Conservation (phyloP, 2,888 invertebrate genomes). For the Flexamia atlantica region DNA sequence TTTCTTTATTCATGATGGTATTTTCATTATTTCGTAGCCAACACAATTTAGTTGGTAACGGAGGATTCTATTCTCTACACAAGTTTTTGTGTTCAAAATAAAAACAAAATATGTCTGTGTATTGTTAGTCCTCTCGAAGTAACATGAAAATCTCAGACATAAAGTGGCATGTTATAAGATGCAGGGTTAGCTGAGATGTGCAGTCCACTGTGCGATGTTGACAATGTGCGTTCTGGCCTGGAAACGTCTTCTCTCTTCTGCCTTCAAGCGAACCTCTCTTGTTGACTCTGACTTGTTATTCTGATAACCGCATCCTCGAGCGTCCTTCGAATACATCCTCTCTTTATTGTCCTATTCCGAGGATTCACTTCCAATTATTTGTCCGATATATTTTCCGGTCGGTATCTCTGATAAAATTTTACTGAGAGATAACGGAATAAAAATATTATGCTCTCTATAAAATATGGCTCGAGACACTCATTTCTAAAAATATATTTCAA, state of each 20-base stretch:
- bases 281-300: constrained; percentile 46
- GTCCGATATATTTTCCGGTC: neutral
- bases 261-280: neutral
- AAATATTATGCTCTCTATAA: too few relatives aligned
- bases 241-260: constrained; percentile 7
- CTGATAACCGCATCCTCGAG: constrained; percentile 27
- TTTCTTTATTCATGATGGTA: too few relatives aligned
- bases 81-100: neutral
- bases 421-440: too few relatives aligned
- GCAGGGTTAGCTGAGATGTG: neutral
- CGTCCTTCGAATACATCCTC: neutral
- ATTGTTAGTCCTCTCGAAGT: neutral
- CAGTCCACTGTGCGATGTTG: constrained; percentile 37
- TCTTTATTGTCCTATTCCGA: neutral
- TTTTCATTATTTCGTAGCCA: too few relatives aligned
- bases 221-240: constrained; percentile 48
- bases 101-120: neutral
- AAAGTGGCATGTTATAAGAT: constrained; percentile 25
- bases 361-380: neutral
- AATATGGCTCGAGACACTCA: neutral
- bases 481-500: neutral
- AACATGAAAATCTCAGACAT: constrained; percentile 6
- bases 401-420: too few relatives aligned
- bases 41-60: too few relatives aligned
- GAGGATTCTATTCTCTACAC: too few relatives aligned